A percentile compares a stretch with the other conserved stretches of the same genome.
phyloP scores from a whole-genome alignment of 2,113 vertebrate species.

The Myanophis thanlyinensis region DNA sequence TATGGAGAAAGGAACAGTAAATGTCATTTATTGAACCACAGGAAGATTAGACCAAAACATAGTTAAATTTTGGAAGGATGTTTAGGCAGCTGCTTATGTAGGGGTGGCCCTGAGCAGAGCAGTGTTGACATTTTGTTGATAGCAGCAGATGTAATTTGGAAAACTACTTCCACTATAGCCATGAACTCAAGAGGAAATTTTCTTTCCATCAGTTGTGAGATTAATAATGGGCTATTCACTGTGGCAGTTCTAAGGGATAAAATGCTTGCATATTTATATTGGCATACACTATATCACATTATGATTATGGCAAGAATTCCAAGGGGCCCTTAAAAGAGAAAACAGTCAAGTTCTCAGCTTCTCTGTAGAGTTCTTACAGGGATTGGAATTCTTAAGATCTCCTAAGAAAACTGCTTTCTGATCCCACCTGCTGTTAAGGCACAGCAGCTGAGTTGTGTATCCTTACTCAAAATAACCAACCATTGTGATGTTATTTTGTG shows the following conservation, averaged over 20 bases:
- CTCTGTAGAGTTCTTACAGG: neutral
- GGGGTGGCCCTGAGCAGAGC: neutral
- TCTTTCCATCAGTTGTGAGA: neutral
- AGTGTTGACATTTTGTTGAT: neutral
- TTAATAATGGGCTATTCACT: neutral
- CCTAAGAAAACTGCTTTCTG: neutral
- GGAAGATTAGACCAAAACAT: neutral
- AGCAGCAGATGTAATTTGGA: neutral
- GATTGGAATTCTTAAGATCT: neutral
- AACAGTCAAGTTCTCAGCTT: accelerated
- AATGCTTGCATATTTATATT: neutral
- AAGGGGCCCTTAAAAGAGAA: neutral
- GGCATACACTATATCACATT: neutral
- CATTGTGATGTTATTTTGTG: conserved; percentile 42
- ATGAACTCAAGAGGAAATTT: neutral
- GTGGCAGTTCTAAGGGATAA: neutral
- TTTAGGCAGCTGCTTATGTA: neutral
- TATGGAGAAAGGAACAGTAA: neutral
- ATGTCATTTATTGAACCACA: neutral
- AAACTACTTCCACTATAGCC: neutral
- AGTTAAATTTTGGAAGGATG: neutral
- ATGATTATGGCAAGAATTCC: neutral
- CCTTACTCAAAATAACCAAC: conserved; percentile 49
- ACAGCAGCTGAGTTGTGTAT: conserved; percentile 47
- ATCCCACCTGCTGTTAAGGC: neutral